Evolutionary conservation across 2,888 invertebrate genomes (phyloP), one percentile per base, ranked within the genome.

Genomic region (Actias luna): DNA sequence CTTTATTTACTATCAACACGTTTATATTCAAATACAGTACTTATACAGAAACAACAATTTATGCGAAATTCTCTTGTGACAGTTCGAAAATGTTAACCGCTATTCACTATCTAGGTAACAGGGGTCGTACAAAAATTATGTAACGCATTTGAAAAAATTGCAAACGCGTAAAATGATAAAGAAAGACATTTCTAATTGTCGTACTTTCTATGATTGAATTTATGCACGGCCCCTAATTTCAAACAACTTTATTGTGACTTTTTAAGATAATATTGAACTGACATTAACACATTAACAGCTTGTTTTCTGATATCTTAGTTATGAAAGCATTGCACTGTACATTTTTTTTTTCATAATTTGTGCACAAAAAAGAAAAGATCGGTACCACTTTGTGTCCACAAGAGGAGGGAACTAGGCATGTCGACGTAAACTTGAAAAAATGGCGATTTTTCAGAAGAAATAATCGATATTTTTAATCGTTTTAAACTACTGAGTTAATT

Each of bases 1-100:
- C 72, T 90, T 90, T 89, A 89, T 90, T 90, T 85, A 86, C 89
- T 85, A 90, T 87, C 87, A 91, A 91, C 91, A 91, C 88, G 78
- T 83, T 80, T 80, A 83, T 83, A 82, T 77, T 80, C 82, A 86
- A 76, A 76, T 79, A 79, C 83, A 69, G 71, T 76, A 80, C 74
- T 73, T 84, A 84, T 77, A 82, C 81, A 85, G 80, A 85, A 84
- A 88, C 88, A 88, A 88, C 85, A 86, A 85, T 76, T 78, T 70
- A 68, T 65, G 69, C 65, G 69, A 67, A 61, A 65, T 50, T 42
- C 67, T 55, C 36, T 31, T 61, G 12, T 29, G 55, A 59, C 18
- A 55, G 35, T 22, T 39, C 52, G 39, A 58, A 58, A 58, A 62
- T 33, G 22, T 58, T 42, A 62, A 62, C 58, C 7, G 42, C 61